Evolutionary conservation across 2,113 vertebrate species (phyloP).

Genomic region (Chascanopsetta lugubris): DNA sequence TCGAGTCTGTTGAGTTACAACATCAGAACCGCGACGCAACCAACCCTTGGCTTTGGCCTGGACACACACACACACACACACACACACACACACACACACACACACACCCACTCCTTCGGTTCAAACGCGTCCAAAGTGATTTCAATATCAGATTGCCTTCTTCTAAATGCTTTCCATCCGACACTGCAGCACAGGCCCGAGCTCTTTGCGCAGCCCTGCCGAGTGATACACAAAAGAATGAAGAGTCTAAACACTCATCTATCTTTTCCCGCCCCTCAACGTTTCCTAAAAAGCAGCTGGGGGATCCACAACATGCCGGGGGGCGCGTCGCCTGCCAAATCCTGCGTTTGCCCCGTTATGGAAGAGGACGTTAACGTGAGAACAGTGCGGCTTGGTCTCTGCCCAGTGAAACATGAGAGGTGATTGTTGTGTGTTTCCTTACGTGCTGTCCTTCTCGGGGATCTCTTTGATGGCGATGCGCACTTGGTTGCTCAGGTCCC

Average conservation of each 20-base stretch:
- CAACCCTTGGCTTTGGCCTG: neutral
- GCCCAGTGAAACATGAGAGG: neutral
- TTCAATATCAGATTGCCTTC: neutral
- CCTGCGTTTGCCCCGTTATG: neutral
- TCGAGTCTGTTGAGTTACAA: neutral
- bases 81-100: too few species aligned
- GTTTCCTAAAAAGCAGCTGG: neutral
- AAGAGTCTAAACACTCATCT: slow-evolving; percentile 42
- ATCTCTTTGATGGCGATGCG: slow-evolving; percentile 97
- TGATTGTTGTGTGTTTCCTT: slow-evolving; percentile 19
- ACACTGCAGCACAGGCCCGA: neutral
- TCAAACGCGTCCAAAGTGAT: slow-evolving; percentile 1
- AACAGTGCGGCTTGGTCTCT: neutral
- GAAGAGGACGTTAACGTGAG: slow-evolving; percentile 11
- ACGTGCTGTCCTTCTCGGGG: slow-evolving; percentile 90
- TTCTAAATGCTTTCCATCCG: neutral
- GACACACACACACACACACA: too few species aligned
- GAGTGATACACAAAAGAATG: slow-evolving; percentile 9
- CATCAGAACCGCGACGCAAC: neutral
- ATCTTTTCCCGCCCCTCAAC: neutral
- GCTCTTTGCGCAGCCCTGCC: neutral
- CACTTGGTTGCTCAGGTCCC: slow-evolving; percentile 88
- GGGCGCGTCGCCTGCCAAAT: slow-evolving; percentile 24
- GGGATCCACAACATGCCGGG: neutral
- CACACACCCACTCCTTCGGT: too few species aligned